phyloP scores from a whole-genome alignment of 2,888 invertebrate genomes.

The Nephrotoma flavescens region DNA sequence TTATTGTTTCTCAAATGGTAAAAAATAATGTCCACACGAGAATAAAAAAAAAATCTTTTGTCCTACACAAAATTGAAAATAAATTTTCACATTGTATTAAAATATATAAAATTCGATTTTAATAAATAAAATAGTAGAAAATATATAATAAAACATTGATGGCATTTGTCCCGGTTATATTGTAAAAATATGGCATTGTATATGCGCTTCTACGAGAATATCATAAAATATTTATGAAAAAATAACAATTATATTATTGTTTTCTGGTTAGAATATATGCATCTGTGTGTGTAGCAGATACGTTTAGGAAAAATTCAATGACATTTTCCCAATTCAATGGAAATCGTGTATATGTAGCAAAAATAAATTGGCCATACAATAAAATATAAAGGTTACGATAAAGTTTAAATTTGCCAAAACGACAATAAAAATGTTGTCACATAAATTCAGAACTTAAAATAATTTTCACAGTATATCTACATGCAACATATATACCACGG shows the following conservation, averaged over 20 bases:
- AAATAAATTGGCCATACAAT: not conserved
- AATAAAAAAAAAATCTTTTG: not conserved
- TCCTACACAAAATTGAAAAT: not conserved
- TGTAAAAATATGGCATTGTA: not conserved
- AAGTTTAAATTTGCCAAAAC: not conserved
- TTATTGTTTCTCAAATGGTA: not conserved
- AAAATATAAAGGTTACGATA: not conserved
- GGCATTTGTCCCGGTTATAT: not conserved
- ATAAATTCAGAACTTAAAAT: too few species aligned
- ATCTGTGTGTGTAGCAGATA: not conserved
- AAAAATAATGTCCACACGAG: not conserved
- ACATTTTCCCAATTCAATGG: not conserved
- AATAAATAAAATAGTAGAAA: not conserved
- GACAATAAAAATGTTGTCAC: too few species aligned
- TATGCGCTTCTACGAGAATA: not conserved
- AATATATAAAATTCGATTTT: not conserved
- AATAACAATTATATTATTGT: not conserved
- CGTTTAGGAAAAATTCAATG: not conserved
- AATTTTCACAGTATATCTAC: too few species aligned
- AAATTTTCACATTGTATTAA: not conserved
- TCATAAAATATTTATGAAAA: not conserved
- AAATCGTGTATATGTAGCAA: not conserved
- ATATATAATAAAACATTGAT: not conserved
- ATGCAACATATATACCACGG: too few species aligned
- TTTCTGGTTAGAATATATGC: not conserved